A percentile compares a stretch with the other conserved stretches of the same genome.
Conservation (phyloP, 1,140 invertebrate species). For the Ctenoplectra terminalis region DNA sequence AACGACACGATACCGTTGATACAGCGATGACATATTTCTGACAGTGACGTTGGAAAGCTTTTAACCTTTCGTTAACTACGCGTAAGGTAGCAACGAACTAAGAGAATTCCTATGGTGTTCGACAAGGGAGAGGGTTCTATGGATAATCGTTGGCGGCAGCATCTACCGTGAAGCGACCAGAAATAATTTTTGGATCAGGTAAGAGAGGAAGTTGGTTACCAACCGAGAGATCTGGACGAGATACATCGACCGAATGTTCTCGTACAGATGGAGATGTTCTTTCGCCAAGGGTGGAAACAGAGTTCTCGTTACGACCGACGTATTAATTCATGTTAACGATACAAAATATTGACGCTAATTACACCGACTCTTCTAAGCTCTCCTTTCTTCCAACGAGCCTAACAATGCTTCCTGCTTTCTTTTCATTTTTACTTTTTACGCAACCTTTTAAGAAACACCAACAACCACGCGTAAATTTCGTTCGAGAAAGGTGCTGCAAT, state of each 20-base stretch:
- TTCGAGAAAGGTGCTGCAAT: not conserved
- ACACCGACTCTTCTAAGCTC: too few relatives aligned
- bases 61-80: fast-evolving
- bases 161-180: slow-evolving; percentile 29
- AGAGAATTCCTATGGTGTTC: not conserved
- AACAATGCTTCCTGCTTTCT: not conserved
- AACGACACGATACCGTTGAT: too few relatives aligned
- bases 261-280: slow-evolving; percentile 56
- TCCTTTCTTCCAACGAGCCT: not conserved
- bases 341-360: slow-evolving; percentile 39
- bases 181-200: slow-evolving; percentile 52
- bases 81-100: too few relatives aligned
- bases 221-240: slow-evolving; percentile 39
- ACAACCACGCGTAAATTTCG: not conserved
- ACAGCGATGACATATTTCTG: too few relatives aligned
- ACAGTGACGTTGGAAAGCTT: too few relatives aligned
- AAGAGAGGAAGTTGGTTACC: slow-evolving; percentile 51
- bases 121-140: slow-evolving; percentile 1
- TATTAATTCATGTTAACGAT: slow-evolving; percentile 57
- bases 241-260: not conserved
- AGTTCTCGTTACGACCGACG: slow-evolving; percentile 40
- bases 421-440: not conserved
- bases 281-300: not conserved
- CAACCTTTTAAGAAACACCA: too few relatives aligned
- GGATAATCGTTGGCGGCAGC: slow-evolving; percentile 56